These are phyloP conservation scores for Tribolium castaneum DNA, from an alignment of 1,140 invertebrate genomes.

Conservation along the genomic window DNA sequence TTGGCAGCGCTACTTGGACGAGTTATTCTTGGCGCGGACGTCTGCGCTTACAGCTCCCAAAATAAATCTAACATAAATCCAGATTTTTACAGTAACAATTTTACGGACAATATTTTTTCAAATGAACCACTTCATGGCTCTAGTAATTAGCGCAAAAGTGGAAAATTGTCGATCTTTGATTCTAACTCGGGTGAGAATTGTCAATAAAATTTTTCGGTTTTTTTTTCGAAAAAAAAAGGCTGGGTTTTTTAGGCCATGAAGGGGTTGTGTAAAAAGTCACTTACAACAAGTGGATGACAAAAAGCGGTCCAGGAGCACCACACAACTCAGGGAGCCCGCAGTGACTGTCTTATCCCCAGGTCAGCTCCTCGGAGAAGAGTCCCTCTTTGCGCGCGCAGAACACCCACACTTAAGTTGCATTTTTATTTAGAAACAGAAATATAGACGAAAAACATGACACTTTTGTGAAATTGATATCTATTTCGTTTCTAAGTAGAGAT, in stretches of 20 bases:
- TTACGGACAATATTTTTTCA: too few species aligned
- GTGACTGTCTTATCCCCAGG: slow-evolving; percentile 57
- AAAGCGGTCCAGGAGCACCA: slow-evolving; percentile 63
- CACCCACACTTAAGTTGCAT: slow-evolving; percentile 43
- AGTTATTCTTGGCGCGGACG: slow-evolving; percentile 56
- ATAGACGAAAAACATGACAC: not conserved
- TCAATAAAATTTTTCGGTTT: too few species aligned
- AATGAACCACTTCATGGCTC: too few species aligned
- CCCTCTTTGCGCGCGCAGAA: slow-evolving; percentile 40
- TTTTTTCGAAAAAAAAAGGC: too few species aligned
- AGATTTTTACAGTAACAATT: not conserved
- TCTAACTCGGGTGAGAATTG: too few species aligned
- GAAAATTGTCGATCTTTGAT: too few species aligned
- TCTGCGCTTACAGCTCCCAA: slow-evolving; percentile 52
- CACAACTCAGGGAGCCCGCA: slow-evolving; percentile 63
- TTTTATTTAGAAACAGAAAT: slow-evolving; percentile 50
- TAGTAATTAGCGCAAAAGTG: too few species aligned
- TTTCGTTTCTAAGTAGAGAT: not conserved
- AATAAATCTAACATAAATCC: slow-evolving; percentile 47
- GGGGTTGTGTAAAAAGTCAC: slow-evolving; percentile 22
- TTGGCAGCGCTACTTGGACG: slow-evolving; percentile 53
- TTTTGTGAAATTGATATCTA: not conserved
- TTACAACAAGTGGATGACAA: slow-evolving; percentile 55
- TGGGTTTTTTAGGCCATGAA: not conserved
- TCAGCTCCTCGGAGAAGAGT: slow-evolving; percentile 28